These are phyloP conservation scores for Microcebus ravelobensis DNA, from an alignment of 2,113 vertebrate species.

Conservation along the genomic window DNA sequence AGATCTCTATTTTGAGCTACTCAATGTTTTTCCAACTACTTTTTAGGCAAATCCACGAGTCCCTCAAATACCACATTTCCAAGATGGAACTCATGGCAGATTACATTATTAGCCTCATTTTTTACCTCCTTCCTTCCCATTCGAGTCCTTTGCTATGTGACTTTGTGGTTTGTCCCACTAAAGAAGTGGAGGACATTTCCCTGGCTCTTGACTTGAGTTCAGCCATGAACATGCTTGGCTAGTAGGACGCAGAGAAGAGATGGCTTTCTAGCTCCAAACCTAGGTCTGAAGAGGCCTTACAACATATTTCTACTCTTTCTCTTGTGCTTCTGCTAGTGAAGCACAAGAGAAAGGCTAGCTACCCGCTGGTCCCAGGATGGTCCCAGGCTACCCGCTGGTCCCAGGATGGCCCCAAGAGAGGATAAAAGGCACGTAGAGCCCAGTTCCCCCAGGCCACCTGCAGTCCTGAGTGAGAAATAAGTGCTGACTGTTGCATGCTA, in stretches of 20 bases:
- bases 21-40: not conserved
- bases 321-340: not conserved
- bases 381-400: not conserved
- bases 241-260: not conserved
- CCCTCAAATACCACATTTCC: not conserved
- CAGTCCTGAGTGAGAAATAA: not conserved
- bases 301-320: not conserved
- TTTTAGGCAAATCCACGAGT: not conserved
- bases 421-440: not conserved
- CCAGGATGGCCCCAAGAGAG: not conserved
- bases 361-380: not conserved
- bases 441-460: not conserved
- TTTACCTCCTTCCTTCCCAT: rapidly evolving
- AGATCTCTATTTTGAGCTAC: not conserved
- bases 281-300: not conserved
- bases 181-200: not conserved
- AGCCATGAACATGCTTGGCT: not conserved
- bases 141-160: not conserved
- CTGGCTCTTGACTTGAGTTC: not conserved
- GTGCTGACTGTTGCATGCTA: not conserved
- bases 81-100: not conserved
- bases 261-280: not conserved
- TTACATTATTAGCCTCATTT: not conserved
- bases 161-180: not conserved
- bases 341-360: no score